These are phyloP conservation scores for Zapus hudsonius DNA, from an alignment of 2,113 vertebrate genomes.

Conservation along the genomic window DNA sequence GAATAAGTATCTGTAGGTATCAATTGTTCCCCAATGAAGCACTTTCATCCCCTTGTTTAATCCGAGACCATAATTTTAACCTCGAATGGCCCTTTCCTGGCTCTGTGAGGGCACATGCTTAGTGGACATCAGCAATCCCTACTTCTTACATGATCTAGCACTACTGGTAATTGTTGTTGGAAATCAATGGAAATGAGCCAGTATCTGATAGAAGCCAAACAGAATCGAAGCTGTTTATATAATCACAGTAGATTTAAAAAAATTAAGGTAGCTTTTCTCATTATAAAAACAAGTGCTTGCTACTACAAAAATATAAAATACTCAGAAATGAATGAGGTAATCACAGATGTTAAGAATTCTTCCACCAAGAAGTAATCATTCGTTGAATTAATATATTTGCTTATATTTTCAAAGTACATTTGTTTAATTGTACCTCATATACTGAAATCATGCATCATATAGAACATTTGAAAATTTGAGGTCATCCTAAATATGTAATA, in stretches of 20 bases:
- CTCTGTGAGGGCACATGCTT: neutral
- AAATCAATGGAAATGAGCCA: constrained; percentile 22
- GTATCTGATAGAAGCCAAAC: neutral
- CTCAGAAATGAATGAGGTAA: constrained; percentile 44
- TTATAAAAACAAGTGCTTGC: constrained; percentile 40
- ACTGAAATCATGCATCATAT: neutral
- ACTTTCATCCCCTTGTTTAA: neutral
- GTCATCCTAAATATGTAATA: neutral
- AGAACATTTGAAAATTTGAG: neutral
- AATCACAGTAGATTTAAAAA: constrained; percentile 39
- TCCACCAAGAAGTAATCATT: constrained; percentile 31
- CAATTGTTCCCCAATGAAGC: neutral
- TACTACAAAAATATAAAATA: constrained; percentile 42
- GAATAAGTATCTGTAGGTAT: neutral
- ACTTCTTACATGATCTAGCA: neutral
- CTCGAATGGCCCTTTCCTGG: neutral
- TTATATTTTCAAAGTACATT: constrained; percentile 46
- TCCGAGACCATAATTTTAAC: neutral
- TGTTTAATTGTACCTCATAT: neutral
- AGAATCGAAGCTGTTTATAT: neutral
- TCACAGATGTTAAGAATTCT: constrained; percentile 48
- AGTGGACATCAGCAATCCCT: neutral
- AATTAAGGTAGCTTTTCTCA: constrained; percentile 17
- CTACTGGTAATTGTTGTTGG: constrained; percentile 5
- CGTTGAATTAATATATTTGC: constrained; percentile 43